Conservation (phyloP, 2,888 invertebrate species). For the Drosophila vallismaia region DNA sequence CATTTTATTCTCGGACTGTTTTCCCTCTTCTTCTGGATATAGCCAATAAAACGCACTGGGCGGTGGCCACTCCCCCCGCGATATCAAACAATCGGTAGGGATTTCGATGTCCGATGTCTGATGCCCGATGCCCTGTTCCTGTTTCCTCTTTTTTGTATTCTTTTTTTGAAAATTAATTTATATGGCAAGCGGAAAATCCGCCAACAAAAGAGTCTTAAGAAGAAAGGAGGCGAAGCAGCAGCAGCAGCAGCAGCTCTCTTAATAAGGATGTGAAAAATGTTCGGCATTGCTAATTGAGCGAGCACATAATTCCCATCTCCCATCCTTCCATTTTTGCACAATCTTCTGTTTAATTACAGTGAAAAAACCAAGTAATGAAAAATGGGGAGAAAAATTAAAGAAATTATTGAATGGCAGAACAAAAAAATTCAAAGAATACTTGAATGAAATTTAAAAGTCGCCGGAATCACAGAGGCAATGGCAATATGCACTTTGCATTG, state of each 20-base stretch:
- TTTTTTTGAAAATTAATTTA: constrained; percentile 60
- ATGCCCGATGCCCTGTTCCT: background rate
- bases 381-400: too few relatives aligned
- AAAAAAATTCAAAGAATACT: background rate
- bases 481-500: constrained; percentile 49
- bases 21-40: background rate
- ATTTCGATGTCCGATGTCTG: constrained; percentile 9
- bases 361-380: background rate
- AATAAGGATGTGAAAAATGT: constrained; percentile 76
- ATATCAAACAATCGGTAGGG: constrained; percentile 12
- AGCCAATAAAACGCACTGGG: constrained; percentile 53
- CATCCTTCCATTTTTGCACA: background rate
- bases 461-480: constrained; percentile 51
- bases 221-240: constrained; percentile 2
- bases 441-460: constrained; percentile 54
- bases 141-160: background rate
- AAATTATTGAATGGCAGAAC: background rate
- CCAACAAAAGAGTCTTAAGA: constrained; percentile 39
- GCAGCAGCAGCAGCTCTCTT: constrained; percentile 30
- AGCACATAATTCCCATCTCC: constrained; percentile 33
- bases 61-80: too few relatives aligned
- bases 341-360: constrained; percentile 36
- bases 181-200: constrained; percentile 52
- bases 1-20: background rate
- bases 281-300: constrained; percentile 70